Conservation (phyloP, 2,797 vertebrate species). For the Allenopithecus nigroviridis region DNA sequence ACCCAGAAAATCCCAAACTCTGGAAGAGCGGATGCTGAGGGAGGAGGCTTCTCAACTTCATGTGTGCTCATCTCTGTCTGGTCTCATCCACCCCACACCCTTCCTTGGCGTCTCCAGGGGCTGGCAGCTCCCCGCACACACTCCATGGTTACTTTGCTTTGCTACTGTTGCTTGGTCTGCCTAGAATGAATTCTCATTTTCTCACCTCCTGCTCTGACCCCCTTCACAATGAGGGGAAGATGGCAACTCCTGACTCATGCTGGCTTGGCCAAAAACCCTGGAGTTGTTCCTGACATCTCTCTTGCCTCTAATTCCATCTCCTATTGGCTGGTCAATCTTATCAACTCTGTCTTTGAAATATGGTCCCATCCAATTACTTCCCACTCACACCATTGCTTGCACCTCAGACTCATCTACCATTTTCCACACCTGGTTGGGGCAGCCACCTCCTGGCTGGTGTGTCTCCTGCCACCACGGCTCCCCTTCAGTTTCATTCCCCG, state of each 20-base stretch:
- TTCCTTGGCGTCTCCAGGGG: not conserved
- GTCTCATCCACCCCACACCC: not conserved
- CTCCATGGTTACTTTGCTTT: not conserved
- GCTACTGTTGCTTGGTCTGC: rapidly evolving
- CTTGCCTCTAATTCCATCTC: no score
- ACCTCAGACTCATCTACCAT: no score
- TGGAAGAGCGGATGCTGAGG: rapidly evolving
- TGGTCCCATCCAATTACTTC: not conserved
- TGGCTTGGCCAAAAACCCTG: not conserved
- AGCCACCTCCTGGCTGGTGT: not conserved
- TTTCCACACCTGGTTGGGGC: rapidly evolving
- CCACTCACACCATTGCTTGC: not conserved
- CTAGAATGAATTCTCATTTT: not conserved
- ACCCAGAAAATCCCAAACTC: not conserved
- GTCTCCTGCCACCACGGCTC: no score
- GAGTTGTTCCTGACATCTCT: no score
- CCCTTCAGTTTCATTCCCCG: not conserved
- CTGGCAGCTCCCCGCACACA: rapidly evolving
- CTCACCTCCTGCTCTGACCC: not conserved
- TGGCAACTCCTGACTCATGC: not conserved
- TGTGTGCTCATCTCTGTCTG: not conserved
- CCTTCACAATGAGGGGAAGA: not conserved
- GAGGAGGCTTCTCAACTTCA: not conserved
- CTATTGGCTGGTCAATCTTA: no score
- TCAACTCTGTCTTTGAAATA: no score